phyloP scores from a whole-genome alignment of 53 echinoderm and acorn worm species.

The Astropecten irregularis region DNA sequence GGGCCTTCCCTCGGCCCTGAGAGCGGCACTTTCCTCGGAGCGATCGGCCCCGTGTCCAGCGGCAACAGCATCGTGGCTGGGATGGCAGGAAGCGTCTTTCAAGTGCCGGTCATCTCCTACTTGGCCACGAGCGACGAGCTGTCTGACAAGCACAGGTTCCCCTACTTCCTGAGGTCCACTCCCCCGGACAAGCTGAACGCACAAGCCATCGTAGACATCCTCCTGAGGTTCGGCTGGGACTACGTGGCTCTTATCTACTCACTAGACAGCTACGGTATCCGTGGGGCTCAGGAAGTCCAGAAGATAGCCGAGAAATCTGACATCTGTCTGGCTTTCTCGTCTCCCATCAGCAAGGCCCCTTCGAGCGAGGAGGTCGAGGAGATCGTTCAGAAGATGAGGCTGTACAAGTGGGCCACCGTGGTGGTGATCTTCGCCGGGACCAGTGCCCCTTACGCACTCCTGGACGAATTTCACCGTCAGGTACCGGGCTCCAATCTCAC shows the following conservation, averaged over 20 bases:
- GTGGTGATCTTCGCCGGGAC: conserved; percentile 38
- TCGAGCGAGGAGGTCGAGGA: conserved; percentile 19
- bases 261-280: conserved; percentile 40
- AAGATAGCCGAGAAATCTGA: conserved; percentile 7
- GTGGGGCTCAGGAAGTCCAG: conserved; percentile 42
- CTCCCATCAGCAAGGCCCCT: background rate
- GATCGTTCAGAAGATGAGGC: conserved; percentile 26
- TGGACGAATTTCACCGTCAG: conserved; percentile 19
- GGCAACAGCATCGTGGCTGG: conserved; percentile 36
- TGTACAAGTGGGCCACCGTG: conserved; percentile 4
- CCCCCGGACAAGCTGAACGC: conserved; percentile 55
- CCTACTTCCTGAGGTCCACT: conserved; percentile 43
- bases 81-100: conserved; percentile 22
- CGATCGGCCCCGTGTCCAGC: conserved; percentile 32
- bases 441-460: background rate
- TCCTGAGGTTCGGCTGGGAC: conserved; percentile 37
- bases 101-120: conserved; percentile 44
- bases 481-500: conserved; percentile 24
- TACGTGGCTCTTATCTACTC: conserved; percentile 48
- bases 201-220: conserved; percentile 47
- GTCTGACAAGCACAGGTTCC: conserved; percentile 34
- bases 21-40: conserved; percentile 3
- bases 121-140: conserved; percentile 63
- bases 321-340: conserved; percentile 37
- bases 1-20: background rate